phyloP scores from a whole-genome alignment of 2,797 vertebrate species.

The Chrosomus eos region DNA sequence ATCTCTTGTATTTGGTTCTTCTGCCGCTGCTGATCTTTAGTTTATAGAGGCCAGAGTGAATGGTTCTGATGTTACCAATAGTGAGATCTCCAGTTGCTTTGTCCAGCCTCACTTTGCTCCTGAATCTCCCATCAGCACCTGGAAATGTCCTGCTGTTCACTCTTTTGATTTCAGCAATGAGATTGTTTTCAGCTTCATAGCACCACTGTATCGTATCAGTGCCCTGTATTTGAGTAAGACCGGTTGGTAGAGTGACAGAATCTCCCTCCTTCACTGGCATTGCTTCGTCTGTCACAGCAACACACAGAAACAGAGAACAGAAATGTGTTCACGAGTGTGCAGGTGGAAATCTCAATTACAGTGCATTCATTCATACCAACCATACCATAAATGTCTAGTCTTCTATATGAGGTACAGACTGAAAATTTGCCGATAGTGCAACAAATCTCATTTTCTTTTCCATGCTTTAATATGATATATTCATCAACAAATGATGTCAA shows the following conservation, averaged over 20 bases:
- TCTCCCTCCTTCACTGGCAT: not conserved
- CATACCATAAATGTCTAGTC: not conserved
- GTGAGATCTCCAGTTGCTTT: not conserved
- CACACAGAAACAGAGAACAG: not conserved
- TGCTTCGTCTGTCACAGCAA: not conserved
- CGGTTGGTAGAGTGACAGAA: not conserved
- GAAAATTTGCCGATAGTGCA: no score
- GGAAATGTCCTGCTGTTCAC: fast-evolving
- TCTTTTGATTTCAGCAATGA: not conserved
- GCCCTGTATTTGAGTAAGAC: not conserved
- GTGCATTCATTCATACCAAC: not conserved
- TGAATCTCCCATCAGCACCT: not conserved
- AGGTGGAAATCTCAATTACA: not conserved
- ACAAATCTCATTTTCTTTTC: no score
- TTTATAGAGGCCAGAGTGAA: conserved; percentile 2
- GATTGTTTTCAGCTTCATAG: not conserved
- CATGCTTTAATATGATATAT: no score
- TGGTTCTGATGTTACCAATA: not conserved
- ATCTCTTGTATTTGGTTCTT: not conserved
- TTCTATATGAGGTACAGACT: not conserved
- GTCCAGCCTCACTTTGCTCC: not conserved
- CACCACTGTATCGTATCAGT: not conserved
- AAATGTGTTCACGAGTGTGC: not conserved
- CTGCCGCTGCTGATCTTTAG: not conserved
- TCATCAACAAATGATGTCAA: no score